These are phyloP conservation scores for Chrysopilus asiliformis DNA, from an alignment of 2,888 invertebrate species.

Conservation along the genomic window DNA sequence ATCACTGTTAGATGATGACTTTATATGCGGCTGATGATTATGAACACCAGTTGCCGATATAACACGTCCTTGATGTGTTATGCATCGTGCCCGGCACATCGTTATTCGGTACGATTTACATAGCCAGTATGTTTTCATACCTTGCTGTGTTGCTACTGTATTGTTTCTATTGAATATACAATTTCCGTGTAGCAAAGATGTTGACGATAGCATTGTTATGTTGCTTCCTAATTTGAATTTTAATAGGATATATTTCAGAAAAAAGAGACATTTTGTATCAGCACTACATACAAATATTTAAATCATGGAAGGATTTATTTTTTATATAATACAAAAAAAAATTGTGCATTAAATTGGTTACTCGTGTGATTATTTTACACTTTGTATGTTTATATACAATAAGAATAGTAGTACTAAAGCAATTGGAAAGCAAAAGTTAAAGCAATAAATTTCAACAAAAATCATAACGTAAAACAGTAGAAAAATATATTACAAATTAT, in stretches of 20 bases:
- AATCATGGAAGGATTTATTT: too few species aligned
- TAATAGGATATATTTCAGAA: neutral
- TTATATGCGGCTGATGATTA: slow-evolving; percentile 36
- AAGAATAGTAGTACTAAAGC: too few species aligned
- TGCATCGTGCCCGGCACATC: slow-evolving; percentile 36
- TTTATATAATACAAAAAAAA: too few species aligned
- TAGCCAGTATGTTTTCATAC: slow-evolving; percentile 38
- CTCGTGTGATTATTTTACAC: too few species aligned
- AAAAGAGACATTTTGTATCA: slow-evolving; percentile 5
- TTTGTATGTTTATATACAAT: too few species aligned
- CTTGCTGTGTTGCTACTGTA: slow-evolving; percentile 37
- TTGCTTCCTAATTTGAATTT: slow-evolving; percentile 27
- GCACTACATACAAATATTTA: too few species aligned
- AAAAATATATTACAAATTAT: too few species aligned
- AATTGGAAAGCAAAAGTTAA: too few species aligned
- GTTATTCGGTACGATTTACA: slow-evolving; percentile 37
- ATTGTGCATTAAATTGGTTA: too few species aligned
- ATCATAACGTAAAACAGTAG: too few species aligned
- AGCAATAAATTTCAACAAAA: too few species aligned
- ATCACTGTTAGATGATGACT: slow-evolving; percentile 13
- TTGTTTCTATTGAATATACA: slow-evolving; percentile 37
- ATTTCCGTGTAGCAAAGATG: slow-evolving; percentile 34
- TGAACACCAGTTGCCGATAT: slow-evolving; percentile 36
- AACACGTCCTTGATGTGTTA: slow-evolving; percentile 35
- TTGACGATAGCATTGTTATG: slow-evolving; percentile 36